These are phyloP conservation scores for Oegoconia quadripuncta DNA, from an alignment of 2,888 invertebrate genomes.

Conservation along the genomic window DNA sequence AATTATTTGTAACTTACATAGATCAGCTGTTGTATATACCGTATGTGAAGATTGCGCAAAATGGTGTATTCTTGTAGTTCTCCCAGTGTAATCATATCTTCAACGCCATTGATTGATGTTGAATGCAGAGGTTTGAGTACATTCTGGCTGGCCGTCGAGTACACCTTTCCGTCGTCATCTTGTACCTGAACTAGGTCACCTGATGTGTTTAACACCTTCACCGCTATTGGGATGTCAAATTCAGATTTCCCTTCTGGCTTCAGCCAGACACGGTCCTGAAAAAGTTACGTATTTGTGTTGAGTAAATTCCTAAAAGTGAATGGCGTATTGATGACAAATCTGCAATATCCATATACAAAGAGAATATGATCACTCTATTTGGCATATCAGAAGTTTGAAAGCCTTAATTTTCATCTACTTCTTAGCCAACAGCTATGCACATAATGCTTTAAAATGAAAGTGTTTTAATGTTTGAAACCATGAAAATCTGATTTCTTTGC, in stretches of 20 bases:
- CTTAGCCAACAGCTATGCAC: too few relatives aligned
- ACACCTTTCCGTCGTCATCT: slow-evolving; percentile 91
- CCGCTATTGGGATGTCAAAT: slow-evolving; percentile 92
- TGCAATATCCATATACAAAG: not conserved
- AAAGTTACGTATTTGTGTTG: slow-evolving; percentile 10
- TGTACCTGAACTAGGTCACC: slow-evolving; percentile 86
- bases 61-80: slow-evolving; percentile 97
- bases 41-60: slow-evolving; percentile 91
- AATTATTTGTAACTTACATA: slow-evolving; percentile 83
- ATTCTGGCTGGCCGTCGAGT: slow-evolving; percentile 77
- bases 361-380: too few relatives aligned
- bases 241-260: slow-evolving; percentile 84
- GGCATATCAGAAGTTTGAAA: too few relatives aligned
- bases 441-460: too few relatives aligned
- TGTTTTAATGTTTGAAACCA: too few relatives aligned
- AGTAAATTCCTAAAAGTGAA: not conserved
- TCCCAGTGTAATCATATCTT: slow-evolving; percentile 97
- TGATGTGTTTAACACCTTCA: slow-evolving; percentile 87
- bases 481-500: too few relatives aligned
- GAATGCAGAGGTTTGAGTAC: slow-evolving; percentile 86
- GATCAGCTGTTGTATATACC: slow-evolving; percentile 92
- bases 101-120: slow-evolving; percentile 89
- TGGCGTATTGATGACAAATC: not conserved
- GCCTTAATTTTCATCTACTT: too few relatives aligned
- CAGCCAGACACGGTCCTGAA: slow-evolving; percentile 92